These are phyloP conservation scores for Nomada lathburiana DNA, from an alignment of 2,888 invertebrate species.

Conservation along the genomic window DNA sequence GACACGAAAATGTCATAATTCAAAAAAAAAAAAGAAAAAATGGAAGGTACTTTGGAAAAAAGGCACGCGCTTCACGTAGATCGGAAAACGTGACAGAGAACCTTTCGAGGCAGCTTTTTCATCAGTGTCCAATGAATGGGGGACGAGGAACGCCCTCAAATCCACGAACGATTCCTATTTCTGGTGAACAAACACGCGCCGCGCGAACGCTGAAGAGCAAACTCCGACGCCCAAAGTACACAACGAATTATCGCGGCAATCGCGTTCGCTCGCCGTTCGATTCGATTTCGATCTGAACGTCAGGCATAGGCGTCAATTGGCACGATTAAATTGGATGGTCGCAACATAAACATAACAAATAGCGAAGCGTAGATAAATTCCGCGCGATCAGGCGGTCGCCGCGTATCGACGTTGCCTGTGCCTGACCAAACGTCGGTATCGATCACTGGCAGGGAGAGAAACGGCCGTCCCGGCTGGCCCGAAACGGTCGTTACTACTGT, in stretches of 20 bases:
- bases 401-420: constrained; percentile 8
- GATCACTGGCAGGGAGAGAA: constrained; percentile 44
- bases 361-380: constrained; percentile 23
- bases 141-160: not conserved
- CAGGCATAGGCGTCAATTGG: constrained; percentile 16
- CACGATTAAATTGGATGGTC: constrained; percentile 26
- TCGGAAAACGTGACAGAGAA: not conserved
- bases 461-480: constrained; percentile 3
- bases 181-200: constrained; percentile 5
- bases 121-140: constrained; percentile 2
- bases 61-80: not conserved
- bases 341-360: constrained; percentile 45
- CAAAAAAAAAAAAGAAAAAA: not conserved
- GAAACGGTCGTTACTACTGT: constrained; percentile 31
- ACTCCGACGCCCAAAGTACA: constrained; percentile 17
- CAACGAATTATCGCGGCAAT: constrained; percentile 39
- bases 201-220: constrained; percentile 23
- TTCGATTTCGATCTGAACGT: not conserved
- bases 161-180: constrained; percentile 13
- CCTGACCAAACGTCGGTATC: constrained; percentile 44
- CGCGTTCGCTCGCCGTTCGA: constrained; percentile 14
- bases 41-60: not conserved
- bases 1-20: too few relatives aligned
- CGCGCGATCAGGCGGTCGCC: not conserved
- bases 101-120: not conserved